Conservation (phyloP, 2,888 invertebrate species). For the Apamea sordens region DNA sequence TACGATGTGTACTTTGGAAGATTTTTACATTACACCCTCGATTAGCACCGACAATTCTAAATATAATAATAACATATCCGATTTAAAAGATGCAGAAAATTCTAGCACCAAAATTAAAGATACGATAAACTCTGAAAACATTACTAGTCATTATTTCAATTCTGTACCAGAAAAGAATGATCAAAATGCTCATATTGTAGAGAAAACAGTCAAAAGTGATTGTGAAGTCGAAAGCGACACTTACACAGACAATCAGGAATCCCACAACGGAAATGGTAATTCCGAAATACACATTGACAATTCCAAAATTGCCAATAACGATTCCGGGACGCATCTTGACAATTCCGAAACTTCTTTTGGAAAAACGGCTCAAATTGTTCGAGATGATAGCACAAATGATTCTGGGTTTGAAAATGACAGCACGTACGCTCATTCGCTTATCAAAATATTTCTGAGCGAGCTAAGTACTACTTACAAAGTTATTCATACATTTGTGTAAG, state of each 20-base stretch:
- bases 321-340: conserved; percentile 8
- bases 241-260: conserved; percentile 3
- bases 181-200: not conserved
- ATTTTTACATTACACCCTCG: conserved; percentile 28
- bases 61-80: not conserved
- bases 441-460: conserved; percentile 72
- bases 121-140: not conserved
- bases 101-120: not conserved
- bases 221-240: not conserved
- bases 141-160: not conserved
- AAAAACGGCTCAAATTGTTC: not conserved
- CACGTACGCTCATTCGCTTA: conserved; percentile 56
- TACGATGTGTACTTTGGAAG: conserved; percentile 14
- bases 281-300: not conserved
- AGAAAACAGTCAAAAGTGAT: not conserved
- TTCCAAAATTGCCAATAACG: not conserved
- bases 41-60: conserved; percentile 5
- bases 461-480: conserved; percentile 69
- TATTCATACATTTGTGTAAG: conserved; percentile 78
- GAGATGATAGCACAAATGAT: conserved; percentile 60
- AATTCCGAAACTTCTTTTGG: not conserved
- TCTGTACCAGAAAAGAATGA: not conserved
- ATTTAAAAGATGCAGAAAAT: not conserved
- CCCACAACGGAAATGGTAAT: not conserved
- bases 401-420: conserved; percentile 73